Conservation (phyloP, 2,888 invertebrate species). For the Podabrus alpinus region DNA sequence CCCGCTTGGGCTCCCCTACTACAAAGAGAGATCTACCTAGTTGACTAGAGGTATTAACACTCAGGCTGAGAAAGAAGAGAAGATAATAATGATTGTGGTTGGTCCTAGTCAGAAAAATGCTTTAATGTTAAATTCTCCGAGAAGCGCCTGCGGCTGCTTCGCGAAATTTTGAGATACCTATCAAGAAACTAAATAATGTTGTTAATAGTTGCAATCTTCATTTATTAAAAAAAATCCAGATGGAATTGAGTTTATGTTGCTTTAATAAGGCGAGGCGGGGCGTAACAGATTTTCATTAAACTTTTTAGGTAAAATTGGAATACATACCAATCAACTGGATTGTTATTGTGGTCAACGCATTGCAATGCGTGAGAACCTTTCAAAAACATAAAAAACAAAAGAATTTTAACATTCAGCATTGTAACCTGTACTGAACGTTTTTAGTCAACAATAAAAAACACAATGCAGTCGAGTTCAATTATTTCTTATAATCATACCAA, state of each 20-base stretch:
- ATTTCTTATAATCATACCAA: neutral
- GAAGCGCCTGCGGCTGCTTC: too few species aligned
- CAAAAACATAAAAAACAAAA: neutral
- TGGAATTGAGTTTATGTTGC: neutral
- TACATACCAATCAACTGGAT: constrained; percentile 72
- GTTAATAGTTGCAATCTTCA: constrained; percentile 11
- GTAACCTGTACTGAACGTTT: too few species aligned
- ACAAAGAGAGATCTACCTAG: too few species aligned
- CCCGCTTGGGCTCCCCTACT: too few species aligned
- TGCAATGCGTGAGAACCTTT: constrained; percentile 29
- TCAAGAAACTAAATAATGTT: too few species aligned
- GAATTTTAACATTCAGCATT: neutral
- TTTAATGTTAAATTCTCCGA: too few species aligned
- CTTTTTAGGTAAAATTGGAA: neutral
- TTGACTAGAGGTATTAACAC: too few species aligned
- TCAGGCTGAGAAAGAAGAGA: too few species aligned
- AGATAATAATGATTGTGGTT: too few species aligned
- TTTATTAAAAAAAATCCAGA: constrained; percentile 17
- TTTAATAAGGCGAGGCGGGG: too few species aligned
- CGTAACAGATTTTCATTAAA: neutral
- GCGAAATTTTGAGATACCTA: too few species aligned
- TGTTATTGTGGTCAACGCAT: constrained; percentile 66
- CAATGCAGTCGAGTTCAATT: neutral
- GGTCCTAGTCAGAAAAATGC: too few species aligned
- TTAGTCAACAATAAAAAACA: neutral